Conservation (phyloP, 2,888 invertebrate genomes). For the Lapara coniferarum region DNA sequence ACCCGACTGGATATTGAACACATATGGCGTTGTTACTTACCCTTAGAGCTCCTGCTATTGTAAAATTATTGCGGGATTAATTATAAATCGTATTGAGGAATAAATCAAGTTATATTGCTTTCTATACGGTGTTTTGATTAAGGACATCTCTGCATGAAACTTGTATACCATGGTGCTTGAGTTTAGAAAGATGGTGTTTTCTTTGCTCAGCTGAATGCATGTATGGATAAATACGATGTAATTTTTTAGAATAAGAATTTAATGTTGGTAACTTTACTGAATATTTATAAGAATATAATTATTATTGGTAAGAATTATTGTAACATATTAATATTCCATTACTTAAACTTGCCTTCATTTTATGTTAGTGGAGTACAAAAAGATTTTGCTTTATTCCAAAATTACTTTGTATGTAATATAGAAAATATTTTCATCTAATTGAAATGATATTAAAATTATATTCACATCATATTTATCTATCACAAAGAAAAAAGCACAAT, state of each 20-base stretch:
- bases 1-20: constrained; percentile 64
- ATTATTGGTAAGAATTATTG: too few relatives aligned
- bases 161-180: neutral
- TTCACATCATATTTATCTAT: neutral
- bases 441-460: neutral
- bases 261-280: too few relatives aligned
- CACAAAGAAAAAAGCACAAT: constrained; percentile 25
- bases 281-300: too few relatives aligned
- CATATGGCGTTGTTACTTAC: constrained; percentile 67
- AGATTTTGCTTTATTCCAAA: too few relatives aligned
- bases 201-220: too few relatives aligned
- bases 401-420: neutral
- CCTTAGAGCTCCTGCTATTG: constrained; percentile 37
- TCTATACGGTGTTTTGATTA: constrained; percentile 17
- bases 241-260: too few relatives aligned
- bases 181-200: too few relatives aligned
- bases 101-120: constrained; percentile 47
- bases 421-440: neutral
- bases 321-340: too few relatives aligned
- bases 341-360: too few relatives aligned
- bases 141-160: neutral
- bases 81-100: constrained; percentile 62
- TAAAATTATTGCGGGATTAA: constrained; percentile 64
- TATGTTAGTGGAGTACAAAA: too few relatives aligned
- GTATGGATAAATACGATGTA: too few relatives aligned